Percentiles rank a stretch among this genome's conserved stretches.
These are phyloP conservation scores for Xanthia icteritia DNA, from an alignment of 2,888 invertebrate species.

Conservation along the genomic window DNA sequence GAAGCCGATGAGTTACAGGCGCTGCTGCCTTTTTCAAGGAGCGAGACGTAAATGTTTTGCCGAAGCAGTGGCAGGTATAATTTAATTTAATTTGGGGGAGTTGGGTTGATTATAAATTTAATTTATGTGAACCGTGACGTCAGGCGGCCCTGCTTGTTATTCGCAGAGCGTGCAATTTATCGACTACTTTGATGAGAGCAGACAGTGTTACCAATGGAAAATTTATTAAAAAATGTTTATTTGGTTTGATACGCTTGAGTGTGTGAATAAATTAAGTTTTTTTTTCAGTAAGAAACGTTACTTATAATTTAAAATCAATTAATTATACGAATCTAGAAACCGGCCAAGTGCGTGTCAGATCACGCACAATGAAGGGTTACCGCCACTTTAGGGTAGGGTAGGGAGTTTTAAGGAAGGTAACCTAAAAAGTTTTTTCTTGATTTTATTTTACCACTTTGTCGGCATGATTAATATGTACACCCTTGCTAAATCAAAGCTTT, in stretches of 20 bases:
- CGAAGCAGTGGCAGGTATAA: constrained; percentile 86
- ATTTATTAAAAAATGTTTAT: constrained; percentile 62
- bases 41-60: constrained; percentile 85
- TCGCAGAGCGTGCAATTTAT: constrained; percentile 83
- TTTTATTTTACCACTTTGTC: too few relatives aligned
- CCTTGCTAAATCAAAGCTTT: too few relatives aligned
- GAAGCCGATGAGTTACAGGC: constrained; percentile 76
- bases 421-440: too few relatives aligned
- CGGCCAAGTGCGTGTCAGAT: too few relatives aligned
- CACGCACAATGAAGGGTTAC: too few relatives aligned
- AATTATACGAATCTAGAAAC: too few relatives aligned
- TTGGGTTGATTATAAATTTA: constrained; percentile 88
- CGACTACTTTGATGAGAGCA: constrained; percentile 81
- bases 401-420: too few relatives aligned
- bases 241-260: neutral
- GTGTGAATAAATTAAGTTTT: neutral
- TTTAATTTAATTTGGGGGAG: constrained; percentile 87
- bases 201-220: constrained; percentile 74
- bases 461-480: too few relatives aligned
- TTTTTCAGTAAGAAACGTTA: neutral
- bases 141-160: constrained; percentile 82
- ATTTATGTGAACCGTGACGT: constrained; percentile 86
- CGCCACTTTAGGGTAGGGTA: too few relatives aligned
- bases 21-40: constrained; percentile 78
- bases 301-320: neutral